phyloP scores from a whole-genome alignment of 1,140 invertebrate species.

The Lasioglossum baleicum region DNA sequence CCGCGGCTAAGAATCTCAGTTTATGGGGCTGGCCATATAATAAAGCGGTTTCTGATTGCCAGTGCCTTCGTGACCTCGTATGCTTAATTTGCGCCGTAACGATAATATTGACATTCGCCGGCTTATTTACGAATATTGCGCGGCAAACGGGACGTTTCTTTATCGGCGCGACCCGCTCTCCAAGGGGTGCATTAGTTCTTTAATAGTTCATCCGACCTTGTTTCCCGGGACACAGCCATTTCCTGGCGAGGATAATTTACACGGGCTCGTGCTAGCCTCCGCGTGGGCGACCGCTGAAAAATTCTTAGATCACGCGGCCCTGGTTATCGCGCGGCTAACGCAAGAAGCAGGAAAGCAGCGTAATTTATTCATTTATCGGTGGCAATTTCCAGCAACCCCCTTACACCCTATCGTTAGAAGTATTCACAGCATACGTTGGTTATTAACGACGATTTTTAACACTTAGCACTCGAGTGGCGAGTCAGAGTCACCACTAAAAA shows the following conservation, averaged over 20 bases:
- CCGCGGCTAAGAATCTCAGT: background rate
- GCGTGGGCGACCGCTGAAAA: background rate
- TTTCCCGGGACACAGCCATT: background rate
- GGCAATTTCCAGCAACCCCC: background rate
- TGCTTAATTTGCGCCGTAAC: slow-evolving; percentile 8
- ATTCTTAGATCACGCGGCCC: background rate
- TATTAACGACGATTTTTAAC: too few species aligned
- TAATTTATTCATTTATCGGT: background rate
- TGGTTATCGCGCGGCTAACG: background rate
- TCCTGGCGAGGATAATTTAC: background rate
- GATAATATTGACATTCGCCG: slow-evolving; percentile 8
- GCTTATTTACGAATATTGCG: background rate
- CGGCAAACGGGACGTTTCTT: background rate
- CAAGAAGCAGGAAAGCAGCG: background rate
- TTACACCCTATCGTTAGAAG: background rate
- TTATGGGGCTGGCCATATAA: slow-evolving; percentile 10
- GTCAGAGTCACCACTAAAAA: too few species aligned
- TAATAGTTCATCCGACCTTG: background rate
- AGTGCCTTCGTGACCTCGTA: slow-evolving; percentile 1
- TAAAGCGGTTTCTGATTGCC: slow-evolving; percentile 9
- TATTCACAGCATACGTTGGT: too few species aligned
- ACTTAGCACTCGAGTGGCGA: too few species aligned
- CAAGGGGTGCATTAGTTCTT: background rate
- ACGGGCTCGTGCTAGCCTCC: background rate
- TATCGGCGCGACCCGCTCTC: background rate